These are phyloP conservation scores for Epirrhoe tristata DNA, from an alignment of 2,888 invertebrate genomes.

Conservation along the genomic window DNA sequence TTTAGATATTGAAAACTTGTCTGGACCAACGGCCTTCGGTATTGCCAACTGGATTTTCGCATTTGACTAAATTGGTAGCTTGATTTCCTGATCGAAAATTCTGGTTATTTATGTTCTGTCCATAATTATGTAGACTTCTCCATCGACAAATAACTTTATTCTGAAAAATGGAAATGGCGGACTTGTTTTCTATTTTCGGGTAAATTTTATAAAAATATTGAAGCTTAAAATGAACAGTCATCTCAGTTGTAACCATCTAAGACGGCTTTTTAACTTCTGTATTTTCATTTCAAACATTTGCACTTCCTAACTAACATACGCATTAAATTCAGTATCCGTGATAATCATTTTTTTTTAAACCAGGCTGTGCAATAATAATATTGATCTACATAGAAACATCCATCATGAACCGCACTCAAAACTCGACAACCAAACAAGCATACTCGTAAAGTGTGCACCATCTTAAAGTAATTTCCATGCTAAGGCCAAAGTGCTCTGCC, in stretches of 20 bases:
- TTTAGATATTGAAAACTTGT: constrained; percentile 74
- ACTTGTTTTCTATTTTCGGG: not conserved
- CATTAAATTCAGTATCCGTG: too few species aligned
- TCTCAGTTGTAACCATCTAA: too few species aligned
- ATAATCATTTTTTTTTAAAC: too few species aligned
- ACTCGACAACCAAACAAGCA: constrained; percentile 12
- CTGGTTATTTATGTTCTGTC: constrained; percentile 21
- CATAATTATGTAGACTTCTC: constrained; percentile 18
- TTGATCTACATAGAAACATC: too few species aligned
- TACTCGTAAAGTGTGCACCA: constrained; percentile 25
- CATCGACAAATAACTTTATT: too few species aligned
- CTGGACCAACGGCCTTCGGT: constrained; percentile 50
- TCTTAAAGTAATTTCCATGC: constrained; percentile 28
- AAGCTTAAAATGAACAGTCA: too few species aligned
- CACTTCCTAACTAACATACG: too few species aligned
- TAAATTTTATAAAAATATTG: too few species aligned
- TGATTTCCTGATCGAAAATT: constrained; percentile 28
- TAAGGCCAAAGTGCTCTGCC: constrained; percentile 24
- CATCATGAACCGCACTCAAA: constrained; percentile 7
- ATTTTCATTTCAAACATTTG: too few species aligned
- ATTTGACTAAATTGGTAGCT: constrained; percentile 44
- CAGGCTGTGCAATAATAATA: not conserved
- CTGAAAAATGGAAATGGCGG: constrained; percentile 4
- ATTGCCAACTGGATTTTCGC: constrained; percentile 34
- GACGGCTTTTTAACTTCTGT: too few species aligned